Base-by-base conservation (phyloP, 2,113 vertebrate genomes). In the Pollachius pollachius region DNA sequence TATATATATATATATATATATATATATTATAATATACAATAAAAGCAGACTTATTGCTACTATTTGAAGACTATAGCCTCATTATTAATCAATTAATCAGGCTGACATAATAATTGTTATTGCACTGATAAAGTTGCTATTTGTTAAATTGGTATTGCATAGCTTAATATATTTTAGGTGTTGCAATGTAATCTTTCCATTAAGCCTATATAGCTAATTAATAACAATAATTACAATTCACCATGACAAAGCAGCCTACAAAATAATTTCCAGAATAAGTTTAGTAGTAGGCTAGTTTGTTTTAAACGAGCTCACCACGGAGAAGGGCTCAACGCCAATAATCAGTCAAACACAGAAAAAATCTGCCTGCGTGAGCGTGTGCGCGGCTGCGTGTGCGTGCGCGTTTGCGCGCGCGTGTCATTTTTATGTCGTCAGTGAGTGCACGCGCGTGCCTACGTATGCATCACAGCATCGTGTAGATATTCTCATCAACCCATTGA, bases 401-500 rank as follows among this genome's bases (percentile, higher is more conserved):
- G 70, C 52, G 68, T n/a, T 15, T 52, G n/a, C 8, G 41, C 41
- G 2, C 8, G 41, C 12, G 41, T 13, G 11, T 48, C 9, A 13
- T 48, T 48, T 48, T n/a, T 7, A 71, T 9, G 63, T 68, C 52
- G 4, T 52, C 65, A 54, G 37, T 60, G 27, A 2, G 30, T 64
- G n/a, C 57, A 61, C 68, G 15, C 64, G 5, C 16, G 41, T 48
- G 41, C 41, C 9, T 48, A 13, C 41, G 41, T 48, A 13, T 13
- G 41, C 41, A 9, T 48, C 41, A 48, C 41, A 48, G 41, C 41
- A 13, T 48, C 41, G 41, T 9, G 41, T 62, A 83, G 72, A 76
- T 73, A 71, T 65, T 69, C 76, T 77, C 57, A 73, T 78, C 48
- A 52, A 77, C 64, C 18, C 52, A 81, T 77, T 48, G 41, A 48